Evolutionary conservation across 2,797 vertebrate genomes (phyloP).

Genomic region (Mionectes olivaceus): DNA sequence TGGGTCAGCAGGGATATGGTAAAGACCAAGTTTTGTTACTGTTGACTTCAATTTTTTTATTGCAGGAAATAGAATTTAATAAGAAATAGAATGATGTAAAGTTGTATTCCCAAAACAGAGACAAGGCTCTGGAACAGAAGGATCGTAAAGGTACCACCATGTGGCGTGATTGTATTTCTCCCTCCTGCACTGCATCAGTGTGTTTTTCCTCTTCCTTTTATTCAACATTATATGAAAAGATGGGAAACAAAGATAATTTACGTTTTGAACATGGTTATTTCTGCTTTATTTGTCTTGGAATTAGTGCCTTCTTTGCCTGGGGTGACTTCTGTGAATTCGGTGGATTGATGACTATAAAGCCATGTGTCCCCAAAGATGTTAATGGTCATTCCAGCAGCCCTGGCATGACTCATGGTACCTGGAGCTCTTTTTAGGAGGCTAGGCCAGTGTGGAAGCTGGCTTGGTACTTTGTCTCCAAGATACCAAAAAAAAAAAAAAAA

Average conservation of each 20-base stretch:
- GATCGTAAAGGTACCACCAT: neutral
- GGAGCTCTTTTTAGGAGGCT: neutral
- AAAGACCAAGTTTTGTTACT: neutral
- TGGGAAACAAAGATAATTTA: neutral
- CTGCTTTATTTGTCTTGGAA: neutral
- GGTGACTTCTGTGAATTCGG: neutral
- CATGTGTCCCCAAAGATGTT: neutral
- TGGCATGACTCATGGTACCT: neutral
- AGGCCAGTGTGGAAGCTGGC: neutral
- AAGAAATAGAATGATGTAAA: neutral
- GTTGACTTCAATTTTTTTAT: neutral
- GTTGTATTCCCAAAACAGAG: neutral
- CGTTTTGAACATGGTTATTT: neutral
- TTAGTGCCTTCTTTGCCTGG: neutral
- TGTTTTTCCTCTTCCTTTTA: neutral
- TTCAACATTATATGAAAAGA: neutral
- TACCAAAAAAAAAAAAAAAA: neutral
- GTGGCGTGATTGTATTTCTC: neutral
- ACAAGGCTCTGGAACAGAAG: neutral
- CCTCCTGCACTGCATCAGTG: neutral
- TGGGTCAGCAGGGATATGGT: neutral
- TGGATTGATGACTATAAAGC: neutral
- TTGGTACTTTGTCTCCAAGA: neutral
- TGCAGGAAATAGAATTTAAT: conserved; percentile 9
- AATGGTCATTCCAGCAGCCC: neutral